Conservation (phyloP, 2,113 vertebrate genomes). For the Eidolon helvum region DNA sequence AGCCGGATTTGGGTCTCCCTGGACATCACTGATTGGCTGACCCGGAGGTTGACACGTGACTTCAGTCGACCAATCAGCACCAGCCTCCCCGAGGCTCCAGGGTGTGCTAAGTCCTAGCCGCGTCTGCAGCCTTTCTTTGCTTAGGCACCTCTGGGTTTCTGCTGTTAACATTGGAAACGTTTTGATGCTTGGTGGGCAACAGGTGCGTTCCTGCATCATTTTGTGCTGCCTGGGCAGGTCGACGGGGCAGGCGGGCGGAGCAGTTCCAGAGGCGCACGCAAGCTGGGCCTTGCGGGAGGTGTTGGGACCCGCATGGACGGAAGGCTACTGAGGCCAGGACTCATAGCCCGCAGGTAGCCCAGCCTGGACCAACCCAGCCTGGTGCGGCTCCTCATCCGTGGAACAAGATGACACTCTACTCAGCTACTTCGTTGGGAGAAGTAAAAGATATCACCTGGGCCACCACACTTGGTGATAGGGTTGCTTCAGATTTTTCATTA, state of each 20-base stretch:
- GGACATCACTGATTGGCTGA: neutral
- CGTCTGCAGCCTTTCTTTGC: accelerated
- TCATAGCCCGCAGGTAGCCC: neutral
- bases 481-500: neutral
- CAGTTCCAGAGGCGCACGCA: neutral
- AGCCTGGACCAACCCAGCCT: neutral
- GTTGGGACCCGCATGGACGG: neutral
- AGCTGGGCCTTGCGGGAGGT: too few relatives aligned
- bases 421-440: neutral
- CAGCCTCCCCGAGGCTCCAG: accelerated
- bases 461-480: neutral
- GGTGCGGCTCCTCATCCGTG: neutral
- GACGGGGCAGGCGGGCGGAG: neutral
- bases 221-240: neutral
- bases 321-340: neutral
- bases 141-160: neutral
- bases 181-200: neutral
- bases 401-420: neutral
- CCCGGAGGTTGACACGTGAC: neutral
- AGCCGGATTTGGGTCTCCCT: too few relatives aligned
- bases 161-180: neutral
- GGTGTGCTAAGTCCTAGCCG: accelerated
- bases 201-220: neutral
- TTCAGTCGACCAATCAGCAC: neutral
- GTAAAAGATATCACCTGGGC: neutral